Evolutionary conservation across 2,888 invertebrate species (phyloP), one percentile per base, ranked within the genome.

Genomic region (Platypus cylindrus): DNA sequence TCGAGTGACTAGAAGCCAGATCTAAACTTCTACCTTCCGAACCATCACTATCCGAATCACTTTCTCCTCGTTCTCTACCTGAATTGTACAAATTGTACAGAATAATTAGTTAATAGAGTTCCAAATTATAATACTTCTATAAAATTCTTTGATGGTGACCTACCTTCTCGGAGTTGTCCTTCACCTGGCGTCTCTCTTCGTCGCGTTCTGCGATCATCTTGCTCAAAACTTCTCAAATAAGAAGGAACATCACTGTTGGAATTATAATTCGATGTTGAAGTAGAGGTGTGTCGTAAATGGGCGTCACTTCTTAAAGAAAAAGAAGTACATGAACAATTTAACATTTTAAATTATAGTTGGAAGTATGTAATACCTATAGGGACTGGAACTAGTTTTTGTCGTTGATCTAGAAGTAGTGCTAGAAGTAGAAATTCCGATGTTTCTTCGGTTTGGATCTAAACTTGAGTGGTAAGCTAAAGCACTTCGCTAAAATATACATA

Each of bases 391-490:
- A 9, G 93, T 93, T 61, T 93, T 94, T 30, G 86, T 90, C 1
- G 93, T 93, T 17, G 91, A 91, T 44, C 90, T 69, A 1, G 90
- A 91, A 0, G 94, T 94, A 1, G 93, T 94, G 40, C 90, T 90
- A 0, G 91, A 90, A 1, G 91, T 89, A 8, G 93, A 91, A 48
- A 94, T 91, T 18, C 93, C 94, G 42, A 91, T 79, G 57, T 86
- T 83, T 30, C 85, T 64, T 45, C 79, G 62, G 23, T 70, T 67
- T 16, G 75, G 71, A 42, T 75, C 72, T 46, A 71, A 55, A 30
- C 73, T 73, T 23, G 76, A 73, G 53, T 83, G 78, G 54, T 87
- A 87, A 2, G 86, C 82, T 43, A 87, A 62, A 1, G 86, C 83
- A 2, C 87, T 86, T 46, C 87, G 74, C 75, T 71, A 54, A 15